phyloP scores from a whole-genome alignment of 2,888 invertebrate species.

The Cephus spinipes region DNA sequence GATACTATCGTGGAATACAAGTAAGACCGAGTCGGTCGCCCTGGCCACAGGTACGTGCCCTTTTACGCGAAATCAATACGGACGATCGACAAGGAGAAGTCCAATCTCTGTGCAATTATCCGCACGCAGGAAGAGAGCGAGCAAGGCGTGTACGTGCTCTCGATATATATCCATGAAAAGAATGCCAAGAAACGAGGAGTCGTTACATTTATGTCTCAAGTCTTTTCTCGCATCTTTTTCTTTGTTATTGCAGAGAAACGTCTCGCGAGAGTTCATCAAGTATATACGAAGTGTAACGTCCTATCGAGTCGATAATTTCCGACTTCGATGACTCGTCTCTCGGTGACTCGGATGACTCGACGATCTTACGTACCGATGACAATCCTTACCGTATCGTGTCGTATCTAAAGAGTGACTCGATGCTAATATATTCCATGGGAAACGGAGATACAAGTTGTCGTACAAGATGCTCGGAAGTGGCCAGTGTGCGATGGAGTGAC shows the following conservation, averaged over 20 bases:
- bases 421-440: constrained; percentile 43
- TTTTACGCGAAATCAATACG: constrained; percentile 1
- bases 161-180: background rate
- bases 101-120: constrained; percentile 6
- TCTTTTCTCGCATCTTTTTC: background rate
- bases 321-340: background rate
- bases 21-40: background rate
- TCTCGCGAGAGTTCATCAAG: background rate
- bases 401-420: constrained; percentile 18
- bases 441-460: constrained; percentile 26
- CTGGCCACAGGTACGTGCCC: background rate
- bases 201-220: background rate
- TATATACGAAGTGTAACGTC: background rate
- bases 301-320: background rate
- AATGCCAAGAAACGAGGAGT: background rate
- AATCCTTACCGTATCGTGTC: background rate
- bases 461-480: constrained; percentile 19
- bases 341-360: background rate
- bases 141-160: background rate
- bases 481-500: constrained; percentile 25
- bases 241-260: background rate
- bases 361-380: background rate
- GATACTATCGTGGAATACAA: background rate
- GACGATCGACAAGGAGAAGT: constrained; percentile 4
- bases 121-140: constrained; percentile 2